These are phyloP conservation scores for Drosophila willistoni DNA, from an alignment of 1,140 invertebrate species.

Conservation along the genomic window DNA sequence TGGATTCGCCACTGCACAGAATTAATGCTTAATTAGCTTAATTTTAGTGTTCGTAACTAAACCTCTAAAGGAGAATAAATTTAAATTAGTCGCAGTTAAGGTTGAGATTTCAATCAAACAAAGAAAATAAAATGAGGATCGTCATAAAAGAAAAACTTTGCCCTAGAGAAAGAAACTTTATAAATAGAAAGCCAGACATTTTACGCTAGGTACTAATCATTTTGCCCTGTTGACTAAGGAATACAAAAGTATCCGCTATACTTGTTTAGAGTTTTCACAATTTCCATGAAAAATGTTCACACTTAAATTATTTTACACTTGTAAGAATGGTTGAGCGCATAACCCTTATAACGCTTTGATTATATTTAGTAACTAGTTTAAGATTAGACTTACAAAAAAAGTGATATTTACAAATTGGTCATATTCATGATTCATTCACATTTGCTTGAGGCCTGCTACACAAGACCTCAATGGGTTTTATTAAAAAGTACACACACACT, in stretches of 20 bases:
- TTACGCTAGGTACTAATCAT: background rate
- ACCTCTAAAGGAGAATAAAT: too few relatives aligned
- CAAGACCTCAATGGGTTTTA: conserved; percentile 62
- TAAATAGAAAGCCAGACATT: too few relatives aligned
- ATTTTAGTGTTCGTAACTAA: too few relatives aligned
- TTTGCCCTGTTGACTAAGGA: background rate
- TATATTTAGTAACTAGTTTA: conserved; percentile 30
- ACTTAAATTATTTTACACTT: conserved; percentile 65
- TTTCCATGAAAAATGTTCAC: conserved; percentile 23
- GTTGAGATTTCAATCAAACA: too few relatives aligned
- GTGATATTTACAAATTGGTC: conserved; percentile 61
- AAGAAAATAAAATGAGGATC: too few relatives aligned
- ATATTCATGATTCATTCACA: conserved; percentile 35
- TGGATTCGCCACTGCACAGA: too few relatives aligned
- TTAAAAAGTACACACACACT: conserved; percentile 59
- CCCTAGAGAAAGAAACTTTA: too few relatives aligned
- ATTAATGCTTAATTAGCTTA: too few relatives aligned
- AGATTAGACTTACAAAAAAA: conserved; percentile 30
- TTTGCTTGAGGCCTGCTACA: conserved; percentile 52
- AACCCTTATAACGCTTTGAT: conserved; percentile 45
- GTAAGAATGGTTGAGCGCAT: conserved; percentile 49
- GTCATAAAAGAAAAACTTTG: too few relatives aligned
- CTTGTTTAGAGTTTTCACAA: conserved; percentile 1
- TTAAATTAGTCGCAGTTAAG: too few relatives aligned
- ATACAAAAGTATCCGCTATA: background rate